Base-by-base conservation (phyloP, 2,113 vertebrate genomes). In the Ahaetulla prasina region DNA sequence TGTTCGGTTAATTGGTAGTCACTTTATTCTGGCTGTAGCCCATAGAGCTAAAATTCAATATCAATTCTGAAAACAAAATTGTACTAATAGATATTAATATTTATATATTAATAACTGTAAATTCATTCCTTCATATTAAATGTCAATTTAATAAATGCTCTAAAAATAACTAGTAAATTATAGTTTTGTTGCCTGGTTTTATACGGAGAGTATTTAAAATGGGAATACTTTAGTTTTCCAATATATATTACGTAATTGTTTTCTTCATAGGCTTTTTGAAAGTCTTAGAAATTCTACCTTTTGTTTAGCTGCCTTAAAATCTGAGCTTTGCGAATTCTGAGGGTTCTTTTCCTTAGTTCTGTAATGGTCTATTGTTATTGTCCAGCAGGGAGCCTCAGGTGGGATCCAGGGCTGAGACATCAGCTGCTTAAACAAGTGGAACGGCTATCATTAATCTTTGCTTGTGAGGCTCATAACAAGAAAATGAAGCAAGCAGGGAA, bases 371-470 rank as follows among this genome's bases (percentile, higher is more conserved):
- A 91, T 93, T 95, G 92, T 94, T 97, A 94, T 93, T 95, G 95
- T 93, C 95, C 96, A 96, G 93, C 95, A 91, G 0, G 93, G 93
- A 97, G 95, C 92, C 94, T 92, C 96, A 96, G 94, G 95, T 96
- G 95, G 92, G 92, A 95, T 86, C 90, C 30, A 80, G 92, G 89
- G 90, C 95, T 94, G 90, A 97, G 94, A 95, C 93, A 96, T 95
- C 94, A 96, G 91, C 95, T 96, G 96, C 94, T 96, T 96, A 96
- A 97, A 96, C 94, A 96, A 96, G 96, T 86, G 55, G 93, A 97
- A 96, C 23, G 0, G 89, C 93, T 91, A 85, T 60, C 94, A 95
- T 96, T 95, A 96, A 97, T 97, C 96, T 96, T 91, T 93, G 91
- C 93, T 97, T 96, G 94, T 96, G 94, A 93, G 96, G 91, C 95